Evolutionary conservation across 2,113 vertebrate species (phyloP).

Genomic region (Symphodus melops): DNA sequence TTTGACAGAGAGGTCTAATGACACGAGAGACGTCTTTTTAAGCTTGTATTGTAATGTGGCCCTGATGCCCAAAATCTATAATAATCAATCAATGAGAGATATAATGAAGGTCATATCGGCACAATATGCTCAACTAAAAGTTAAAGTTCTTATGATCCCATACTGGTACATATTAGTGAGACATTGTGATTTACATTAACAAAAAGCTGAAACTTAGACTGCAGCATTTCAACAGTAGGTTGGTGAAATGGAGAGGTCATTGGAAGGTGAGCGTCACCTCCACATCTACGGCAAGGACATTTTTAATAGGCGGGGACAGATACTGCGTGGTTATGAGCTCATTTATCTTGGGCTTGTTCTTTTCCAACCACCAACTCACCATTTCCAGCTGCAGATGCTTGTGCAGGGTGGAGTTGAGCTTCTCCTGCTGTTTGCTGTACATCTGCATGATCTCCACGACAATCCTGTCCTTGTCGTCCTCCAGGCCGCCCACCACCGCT

Average conservation of each 20-base stretch:
- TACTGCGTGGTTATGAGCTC: slow-evolving; percentile 10
- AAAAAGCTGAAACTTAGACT: slow-evolving; percentile 5
- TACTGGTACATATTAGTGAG: no score
- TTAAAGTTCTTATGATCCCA: no score
- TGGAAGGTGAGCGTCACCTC: slow-evolving; percentile 50
- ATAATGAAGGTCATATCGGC: no score
- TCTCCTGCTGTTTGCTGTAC: slow-evolving; percentile 95
- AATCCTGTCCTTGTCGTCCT: slow-evolving; percentile 96
- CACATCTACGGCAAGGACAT: slow-evolving; percentile 43
- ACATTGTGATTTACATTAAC: no score
- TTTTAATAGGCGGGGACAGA: slow-evolving; percentile 39
- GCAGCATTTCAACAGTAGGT: not conserved
- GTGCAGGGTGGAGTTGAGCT: slow-evolving; percentile 92
- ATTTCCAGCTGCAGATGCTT: slow-evolving; percentile 96
- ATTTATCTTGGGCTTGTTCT: slow-evolving; percentile 41
- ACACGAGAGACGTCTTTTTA: no score
- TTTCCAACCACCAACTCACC: slow-evolving; percentile 82
- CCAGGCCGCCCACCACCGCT: slow-evolving; percentile 72
- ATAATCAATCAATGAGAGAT: no score
- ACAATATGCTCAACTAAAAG: no score
- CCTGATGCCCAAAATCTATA: no score
- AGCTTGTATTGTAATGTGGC: no score
- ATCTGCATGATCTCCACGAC: slow-evolving; percentile 98
- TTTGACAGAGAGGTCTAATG: not conserved
- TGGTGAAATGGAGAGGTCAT: slow-evolving; percentile 12